Evolutionary conservation across 2,113 vertebrate genomes (phyloP).

Genomic region (Corvus hawaiiensis): DNA sequence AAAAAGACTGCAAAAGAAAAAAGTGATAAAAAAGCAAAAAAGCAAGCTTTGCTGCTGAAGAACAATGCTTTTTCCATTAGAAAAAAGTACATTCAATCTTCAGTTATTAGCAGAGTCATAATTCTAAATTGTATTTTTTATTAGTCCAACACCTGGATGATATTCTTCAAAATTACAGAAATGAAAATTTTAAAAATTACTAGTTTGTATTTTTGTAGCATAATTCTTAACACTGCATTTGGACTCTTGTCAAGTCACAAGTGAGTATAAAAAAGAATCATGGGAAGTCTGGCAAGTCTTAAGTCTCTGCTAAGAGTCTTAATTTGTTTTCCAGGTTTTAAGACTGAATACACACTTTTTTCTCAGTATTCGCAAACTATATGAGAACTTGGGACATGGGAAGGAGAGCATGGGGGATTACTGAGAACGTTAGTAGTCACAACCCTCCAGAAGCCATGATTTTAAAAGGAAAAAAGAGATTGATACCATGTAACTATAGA

Average conservation of each 20-base stretch:
- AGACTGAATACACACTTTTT: not conserved
- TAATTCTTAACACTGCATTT: not conserved
- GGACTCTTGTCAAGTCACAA: conserved; percentile 3
- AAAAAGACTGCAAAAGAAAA: not conserved
- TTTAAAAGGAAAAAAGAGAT: not conserved
- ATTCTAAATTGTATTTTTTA: not conserved
- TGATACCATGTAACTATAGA: not conserved
- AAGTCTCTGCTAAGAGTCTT: not conserved
- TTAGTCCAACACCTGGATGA: not conserved
- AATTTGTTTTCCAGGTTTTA: conserved; percentile 16
- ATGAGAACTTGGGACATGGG: not conserved
- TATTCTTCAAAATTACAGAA: not conserved
- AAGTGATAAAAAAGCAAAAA: not conserved
- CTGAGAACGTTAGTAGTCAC: not conserved
- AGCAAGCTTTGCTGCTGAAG: not conserved
- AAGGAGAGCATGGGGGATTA: not conserved
- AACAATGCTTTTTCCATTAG: not conserved
- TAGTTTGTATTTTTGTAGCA: not conserved
- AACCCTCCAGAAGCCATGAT: not conserved
- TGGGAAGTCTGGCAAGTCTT: not conserved
- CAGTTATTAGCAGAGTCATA: not conserved
- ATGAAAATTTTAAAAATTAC: not conserved
- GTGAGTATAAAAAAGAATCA: not conserved
- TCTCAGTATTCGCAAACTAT: not conserved
- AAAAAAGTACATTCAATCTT: not conserved